Evolutionary conservation across 2,888 invertebrate species (phyloP).

Genomic region (Lasioglossum leucozonium): DNA sequence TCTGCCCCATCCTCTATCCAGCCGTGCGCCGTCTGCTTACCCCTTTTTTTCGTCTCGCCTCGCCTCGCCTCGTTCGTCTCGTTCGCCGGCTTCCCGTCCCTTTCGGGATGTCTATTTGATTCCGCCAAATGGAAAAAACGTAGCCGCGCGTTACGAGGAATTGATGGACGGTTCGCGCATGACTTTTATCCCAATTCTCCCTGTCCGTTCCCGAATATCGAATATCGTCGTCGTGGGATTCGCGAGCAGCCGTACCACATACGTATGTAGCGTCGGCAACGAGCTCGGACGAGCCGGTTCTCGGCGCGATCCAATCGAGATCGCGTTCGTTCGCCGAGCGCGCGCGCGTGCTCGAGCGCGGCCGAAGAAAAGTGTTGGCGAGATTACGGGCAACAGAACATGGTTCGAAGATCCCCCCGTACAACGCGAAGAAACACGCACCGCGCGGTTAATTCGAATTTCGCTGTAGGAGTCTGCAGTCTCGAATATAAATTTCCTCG

Average conservation of each 20-base stretch:
- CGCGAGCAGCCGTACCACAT: background rate
- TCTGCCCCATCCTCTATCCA: slow-evolving; percentile 34
- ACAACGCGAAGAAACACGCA: background rate
- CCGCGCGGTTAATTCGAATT: background rate
- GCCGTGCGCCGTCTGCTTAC: slow-evolving; percentile 44
- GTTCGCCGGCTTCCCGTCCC: slow-evolving; percentile 48
- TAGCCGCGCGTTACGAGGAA: slow-evolving; percentile 32
- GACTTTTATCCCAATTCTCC: slow-evolving; percentile 29
- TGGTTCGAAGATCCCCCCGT: background rate
- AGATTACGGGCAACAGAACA: background rate
- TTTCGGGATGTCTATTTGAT: slow-evolving; percentile 66
- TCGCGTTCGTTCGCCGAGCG: background rate
- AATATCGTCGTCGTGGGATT: slow-evolving; percentile 12
- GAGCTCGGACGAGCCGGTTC: background rate
- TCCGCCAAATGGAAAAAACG: slow-evolving; percentile 63
- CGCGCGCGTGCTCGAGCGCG: background rate
- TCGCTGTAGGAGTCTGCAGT: slow-evolving; percentile 9
- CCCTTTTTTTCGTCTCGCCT: slow-evolving; percentile 48
- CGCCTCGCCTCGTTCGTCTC: slow-evolving; percentile 36
- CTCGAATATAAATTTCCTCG: slow-evolving; percentile 47
- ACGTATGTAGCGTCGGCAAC: background rate
- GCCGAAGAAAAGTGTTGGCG: background rate
- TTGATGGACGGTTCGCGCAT: slow-evolving; percentile 35
- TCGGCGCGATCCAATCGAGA: background rate
- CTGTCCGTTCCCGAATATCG: slow-evolving; percentile 1